These are phyloP conservation scores for Excalfactoria chinensis DNA, from an alignment of 2,113 vertebrate genomes.

Conservation along the genomic window DNA sequence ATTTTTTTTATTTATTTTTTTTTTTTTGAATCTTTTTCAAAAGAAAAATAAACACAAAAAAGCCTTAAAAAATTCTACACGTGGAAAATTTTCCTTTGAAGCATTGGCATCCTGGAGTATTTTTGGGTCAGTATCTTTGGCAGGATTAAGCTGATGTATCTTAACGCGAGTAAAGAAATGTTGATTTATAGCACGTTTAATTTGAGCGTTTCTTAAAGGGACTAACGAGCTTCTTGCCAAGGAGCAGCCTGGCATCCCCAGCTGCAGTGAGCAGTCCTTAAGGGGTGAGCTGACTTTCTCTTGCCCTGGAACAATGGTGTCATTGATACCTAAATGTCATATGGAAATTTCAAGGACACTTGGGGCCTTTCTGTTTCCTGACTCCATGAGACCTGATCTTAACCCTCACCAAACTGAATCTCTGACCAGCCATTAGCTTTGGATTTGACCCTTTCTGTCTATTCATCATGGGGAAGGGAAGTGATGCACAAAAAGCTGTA, in stretches of 20 bases:
- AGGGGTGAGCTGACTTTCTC: slow-evolving; percentile 54
- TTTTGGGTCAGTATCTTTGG: slow-evolving; percentile 14
- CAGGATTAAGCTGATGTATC: neutral
- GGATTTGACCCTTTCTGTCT: slow-evolving; percentile 41
- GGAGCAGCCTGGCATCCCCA: slow-evolving; percentile 48
- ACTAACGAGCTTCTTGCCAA: neutral
- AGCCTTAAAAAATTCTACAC: neutral
- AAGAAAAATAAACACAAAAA: slow-evolving; percentile 32
- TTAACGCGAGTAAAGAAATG: fast-evolving
- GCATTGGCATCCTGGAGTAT: neutral
- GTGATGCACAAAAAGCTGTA: neutral
- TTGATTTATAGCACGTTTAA: neutral
- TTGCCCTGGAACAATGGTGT: slow-evolving; percentile 61
- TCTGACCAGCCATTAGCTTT: slow-evolving; percentile 56
- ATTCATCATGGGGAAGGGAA: slow-evolving; percentile 35
- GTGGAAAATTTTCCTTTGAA: neutral
- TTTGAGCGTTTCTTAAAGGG: neutral
- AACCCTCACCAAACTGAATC: slow-evolving; percentile 64
- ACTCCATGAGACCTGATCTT: slow-evolving; percentile 70
- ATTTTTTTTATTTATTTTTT: neutral
- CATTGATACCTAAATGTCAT: slow-evolving; percentile 81
- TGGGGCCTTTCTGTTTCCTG: slow-evolving; percentile 75
- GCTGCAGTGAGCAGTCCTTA: neutral
- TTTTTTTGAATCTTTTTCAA: neutral
- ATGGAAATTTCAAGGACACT: slow-evolving; percentile 79